Evolutionary conservation across 2,113 vertebrate genomes (phyloP), one percentile per base, ranked within the genome.

Genomic region (Tor tambroides): DNA sequence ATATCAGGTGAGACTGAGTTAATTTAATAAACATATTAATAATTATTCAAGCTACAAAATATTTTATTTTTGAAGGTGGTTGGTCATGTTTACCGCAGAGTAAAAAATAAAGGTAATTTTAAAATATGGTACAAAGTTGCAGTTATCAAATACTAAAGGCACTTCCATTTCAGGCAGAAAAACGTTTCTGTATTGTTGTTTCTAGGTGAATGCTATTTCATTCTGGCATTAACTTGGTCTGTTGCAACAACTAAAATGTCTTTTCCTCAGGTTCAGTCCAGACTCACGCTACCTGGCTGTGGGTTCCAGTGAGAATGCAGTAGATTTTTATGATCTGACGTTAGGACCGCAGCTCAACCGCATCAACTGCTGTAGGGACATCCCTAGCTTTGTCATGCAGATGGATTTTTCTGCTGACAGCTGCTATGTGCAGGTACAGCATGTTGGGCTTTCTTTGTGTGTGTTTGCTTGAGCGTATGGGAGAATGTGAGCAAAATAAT

Each of bases 351-450:
- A 97, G 26, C 95, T 99, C 19, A 97, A 97, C 93, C 95, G 98
- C 74, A 96, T 98, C 92, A 97, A 97, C 95, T 97, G 97, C 91
- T 99, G 98, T 95, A 96, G 96, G 92, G 98, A 98, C 91, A 96
- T 99, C 83, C 96, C 96, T 79, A 97, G 97, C 94, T 99, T 99
- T 49, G 97, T 99, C 85, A 95, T 98, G 91, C 97, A 98, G 89
- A 98, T 99, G 96, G 98, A 99, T 93, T 98, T 99, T 89, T 98
- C 98, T 80, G 98, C 98, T 0, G 97, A 99, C 56, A 96, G 96
- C 93, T 90, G 88, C 38, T 95, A 95, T 79, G 94, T 99, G 88
- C 98, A 99, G 97, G 98, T 99, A 93, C 38, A 43, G 9, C 28
- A 2, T 72, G 74, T 41, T n/a, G 54, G 5, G 32, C 32, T 61